Conservation (phyloP, 2,797 vertebrate species). For the Mus caroli region DNA sequence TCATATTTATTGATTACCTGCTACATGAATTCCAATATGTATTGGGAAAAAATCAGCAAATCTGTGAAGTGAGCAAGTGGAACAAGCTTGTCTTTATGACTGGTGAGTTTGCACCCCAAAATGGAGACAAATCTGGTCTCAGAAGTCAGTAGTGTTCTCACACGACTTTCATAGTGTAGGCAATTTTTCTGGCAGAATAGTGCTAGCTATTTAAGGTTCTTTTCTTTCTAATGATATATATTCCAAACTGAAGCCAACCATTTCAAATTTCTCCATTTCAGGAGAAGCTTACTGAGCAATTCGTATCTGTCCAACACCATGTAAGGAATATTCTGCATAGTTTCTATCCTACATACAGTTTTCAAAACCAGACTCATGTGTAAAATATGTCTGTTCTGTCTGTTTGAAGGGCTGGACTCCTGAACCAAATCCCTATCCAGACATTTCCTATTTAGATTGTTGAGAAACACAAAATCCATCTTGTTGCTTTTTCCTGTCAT, state of each 20-base stretch:
- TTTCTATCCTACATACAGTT: constrained; percentile 30
- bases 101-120: neutral
- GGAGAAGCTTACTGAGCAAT: neutral
- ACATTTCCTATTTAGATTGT: constrained; percentile 30
- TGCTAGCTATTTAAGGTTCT: constrained; percentile 7
- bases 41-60: neutral
- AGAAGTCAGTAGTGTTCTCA: neutral
- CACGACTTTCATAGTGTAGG: neutral
- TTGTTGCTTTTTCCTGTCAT: neutral
- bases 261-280: neutral
- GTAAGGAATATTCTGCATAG: constrained; percentile 24
- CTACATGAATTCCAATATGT: neutral
- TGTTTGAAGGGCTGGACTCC: neutral
- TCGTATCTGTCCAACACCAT: neutral
- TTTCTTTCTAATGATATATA: neutral
- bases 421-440: neutral
- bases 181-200: neutral
- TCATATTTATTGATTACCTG: neutral
- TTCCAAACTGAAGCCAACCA: constrained; percentile 15
- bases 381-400: neutral
- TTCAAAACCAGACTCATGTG: neutral
- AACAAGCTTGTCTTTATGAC: neutral
- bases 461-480: neutral
- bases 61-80: neutral
- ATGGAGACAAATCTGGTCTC: neutral